These are phyloP conservation scores for Fratercula arctica DNA, from an alignment of 2,797 vertebrate species.

Conservation along the genomic window DNA sequence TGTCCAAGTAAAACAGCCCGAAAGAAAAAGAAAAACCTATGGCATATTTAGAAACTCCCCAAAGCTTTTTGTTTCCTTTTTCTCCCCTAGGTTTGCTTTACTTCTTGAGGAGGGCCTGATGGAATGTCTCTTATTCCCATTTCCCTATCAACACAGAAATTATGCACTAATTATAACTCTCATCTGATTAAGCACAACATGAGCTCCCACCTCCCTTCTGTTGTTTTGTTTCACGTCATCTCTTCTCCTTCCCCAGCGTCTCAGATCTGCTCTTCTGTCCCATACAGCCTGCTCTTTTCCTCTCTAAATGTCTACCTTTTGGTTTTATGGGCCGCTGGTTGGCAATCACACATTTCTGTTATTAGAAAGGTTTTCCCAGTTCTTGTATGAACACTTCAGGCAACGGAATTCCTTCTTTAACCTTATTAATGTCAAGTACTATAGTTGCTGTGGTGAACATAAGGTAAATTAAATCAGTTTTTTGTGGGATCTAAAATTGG, in stretches of 20 bases:
- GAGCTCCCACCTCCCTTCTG: neutral
- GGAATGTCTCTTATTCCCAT: neutral
- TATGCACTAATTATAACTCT: neutral
- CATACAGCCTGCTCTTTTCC: neutral
- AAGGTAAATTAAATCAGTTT: neutral
- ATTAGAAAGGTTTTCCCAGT: neutral
- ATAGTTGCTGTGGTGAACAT: neutral
- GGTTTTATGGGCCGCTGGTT: neutral
- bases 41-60: neutral
- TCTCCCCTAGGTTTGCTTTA: neutral
- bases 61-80: neutral
- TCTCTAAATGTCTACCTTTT: neutral
- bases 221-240: neutral
- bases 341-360: neutral
- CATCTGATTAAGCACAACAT: neutral
- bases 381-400: conserved; percentile 5
- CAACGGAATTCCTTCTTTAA: conserved; percentile 28
- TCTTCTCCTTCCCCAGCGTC: neutral
- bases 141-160: neutral
- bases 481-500: neutral
- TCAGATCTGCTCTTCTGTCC: neutral
- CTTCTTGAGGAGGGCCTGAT: neutral
- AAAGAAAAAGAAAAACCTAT: neutral
- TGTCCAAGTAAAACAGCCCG: neutral
- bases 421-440: conserved; percentile 9